Percentiles rank a stretch among this genome's conserved stretches.
Evolutionary conservation across 1,140 invertebrate genomes (phyloP).

Genomic region (Gonatopus flavifemur): DNA sequence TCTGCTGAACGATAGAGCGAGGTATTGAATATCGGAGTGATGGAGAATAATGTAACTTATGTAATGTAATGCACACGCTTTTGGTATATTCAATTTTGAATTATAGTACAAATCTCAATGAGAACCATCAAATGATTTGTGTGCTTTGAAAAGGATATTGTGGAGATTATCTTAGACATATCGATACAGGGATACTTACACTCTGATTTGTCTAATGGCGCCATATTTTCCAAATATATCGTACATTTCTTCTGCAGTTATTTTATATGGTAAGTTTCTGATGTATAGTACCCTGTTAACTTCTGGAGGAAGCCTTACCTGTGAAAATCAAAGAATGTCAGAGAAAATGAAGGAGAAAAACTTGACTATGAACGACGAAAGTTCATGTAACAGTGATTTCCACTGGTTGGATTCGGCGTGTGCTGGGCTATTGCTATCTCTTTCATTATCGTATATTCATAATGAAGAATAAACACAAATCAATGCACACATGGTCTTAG

Average conservation of each 20-base stretch:
- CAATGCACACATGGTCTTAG: no score
- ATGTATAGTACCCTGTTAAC: constrained; percentile 98
- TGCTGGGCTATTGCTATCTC: no score
- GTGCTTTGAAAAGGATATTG: no score
- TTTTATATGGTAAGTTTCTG: constrained; percentile 98
- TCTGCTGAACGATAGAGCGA: no score
- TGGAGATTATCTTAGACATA: no score
- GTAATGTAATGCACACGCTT: background rate
- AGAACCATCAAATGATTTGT: no score
- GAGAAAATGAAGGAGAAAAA: no score
- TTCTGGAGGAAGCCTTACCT: constrained; percentile 97
- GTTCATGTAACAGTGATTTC: background rate
- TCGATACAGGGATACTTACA: constrained; percentile 86
- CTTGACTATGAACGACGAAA: no score
- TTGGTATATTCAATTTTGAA: constrained; percentile 1
- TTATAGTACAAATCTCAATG: background rate
- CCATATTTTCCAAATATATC: constrained; percentile 99
- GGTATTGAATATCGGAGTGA: no score
- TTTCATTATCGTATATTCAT: no score
- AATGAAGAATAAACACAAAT: no score
- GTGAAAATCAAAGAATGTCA: constrained; percentile 42
- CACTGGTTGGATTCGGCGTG: no score
- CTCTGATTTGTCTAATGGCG: constrained; percentile 96
- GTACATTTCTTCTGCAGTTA: constrained; percentile 99
- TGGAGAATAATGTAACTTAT: background rate